Conservation (phyloP, 2,888 invertebrate genomes). For the Adela reaumurella region DNA sequence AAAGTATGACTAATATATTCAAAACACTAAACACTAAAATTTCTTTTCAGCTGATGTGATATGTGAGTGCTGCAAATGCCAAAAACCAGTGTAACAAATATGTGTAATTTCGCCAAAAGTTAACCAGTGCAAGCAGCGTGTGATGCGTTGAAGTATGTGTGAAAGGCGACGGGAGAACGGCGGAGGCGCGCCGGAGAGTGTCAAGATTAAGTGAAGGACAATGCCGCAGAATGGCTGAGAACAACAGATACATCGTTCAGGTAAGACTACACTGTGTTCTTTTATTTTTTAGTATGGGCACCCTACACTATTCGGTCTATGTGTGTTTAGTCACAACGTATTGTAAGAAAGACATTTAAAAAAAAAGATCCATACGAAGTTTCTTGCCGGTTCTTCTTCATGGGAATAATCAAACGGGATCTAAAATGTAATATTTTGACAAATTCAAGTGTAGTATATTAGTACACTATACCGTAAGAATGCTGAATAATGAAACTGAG, state of each 20-base stretch:
- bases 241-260: slow-evolving; percentile 72
- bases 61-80: not conserved
- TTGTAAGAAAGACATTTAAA: too few species aligned
- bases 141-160: not conserved
- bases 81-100: slow-evolving; percentile 1
- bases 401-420: too few species aligned
- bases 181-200: not conserved
- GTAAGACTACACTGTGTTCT: slow-evolving; percentile 37
- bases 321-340: too few species aligned
- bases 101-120: slow-evolving; percentile 1
- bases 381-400: too few species aligned
- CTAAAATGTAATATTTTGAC: too few species aligned
- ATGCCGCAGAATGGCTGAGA: slow-evolving; percentile 59
- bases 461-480: too few species aligned
- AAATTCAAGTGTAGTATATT: not conserved
- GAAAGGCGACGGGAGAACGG: not conserved
- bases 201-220: slow-evolving; percentile 22
- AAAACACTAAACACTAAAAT: too few species aligned
- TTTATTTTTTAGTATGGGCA: not conserved
- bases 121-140: too few species aligned
- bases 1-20: too few species aligned
- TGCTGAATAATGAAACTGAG: too few species aligned
- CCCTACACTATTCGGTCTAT: not conserved
- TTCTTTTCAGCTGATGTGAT: too few species aligned
- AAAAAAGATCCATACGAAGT: too few species aligned